Evolutionary conservation across 2,888 invertebrate genomes (phyloP).

Genomic region (Drosophila cyrtoloma): DNA sequence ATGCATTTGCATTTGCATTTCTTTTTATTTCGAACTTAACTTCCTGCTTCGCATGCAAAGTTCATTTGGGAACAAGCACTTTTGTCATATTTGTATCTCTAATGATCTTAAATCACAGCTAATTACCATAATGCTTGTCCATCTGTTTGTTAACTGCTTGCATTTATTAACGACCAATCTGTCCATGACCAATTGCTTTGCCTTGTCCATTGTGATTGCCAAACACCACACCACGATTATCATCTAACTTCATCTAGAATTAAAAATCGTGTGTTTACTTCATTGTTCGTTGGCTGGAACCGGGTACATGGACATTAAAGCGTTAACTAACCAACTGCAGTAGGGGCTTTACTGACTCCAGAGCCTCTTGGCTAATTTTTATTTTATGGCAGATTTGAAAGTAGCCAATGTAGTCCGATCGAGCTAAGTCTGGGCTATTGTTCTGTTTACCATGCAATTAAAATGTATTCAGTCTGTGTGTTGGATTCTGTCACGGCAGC

Average conservation of each 20-base stretch:
- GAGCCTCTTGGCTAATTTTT: not conserved
- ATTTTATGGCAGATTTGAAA: slow-evolving; percentile 48
- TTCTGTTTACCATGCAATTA: slow-evolving; percentile 72
- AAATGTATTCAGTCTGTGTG: slow-evolving; percentile 54
- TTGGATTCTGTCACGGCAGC: slow-evolving; percentile 45
- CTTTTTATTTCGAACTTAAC: not conserved
- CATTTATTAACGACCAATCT: slow-evolving; percentile 30
- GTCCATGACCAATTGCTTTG: slow-evolving; percentile 37
- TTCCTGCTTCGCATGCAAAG: not conserved
- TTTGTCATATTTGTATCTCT: not conserved
- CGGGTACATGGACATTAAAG: slow-evolving; percentile 11
- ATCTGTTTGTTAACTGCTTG: slow-evolving; percentile 25
- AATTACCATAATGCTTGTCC: not conserved
- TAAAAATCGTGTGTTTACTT: slow-evolving; percentile 17
- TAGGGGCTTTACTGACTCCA: not conserved
- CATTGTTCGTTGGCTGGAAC: not conserved
- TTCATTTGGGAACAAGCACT: not conserved
- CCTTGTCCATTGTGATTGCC: slow-evolving; percentile 10
- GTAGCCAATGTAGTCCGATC: slow-evolving; percentile 25
- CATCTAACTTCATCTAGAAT: slow-evolving; percentile 23
- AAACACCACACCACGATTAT: slow-evolving; percentile 21
- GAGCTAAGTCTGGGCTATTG: slow-evolving; percentile 58
- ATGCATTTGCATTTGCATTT: not conserved
- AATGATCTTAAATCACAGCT: not conserved
- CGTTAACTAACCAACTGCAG: not conserved